A percentile compares a stretch with the other conserved stretches of the same genome.
Evolutionary conservation across 2,797 vertebrate species (phyloP).

Genomic region (Sparus aurata): DNA sequence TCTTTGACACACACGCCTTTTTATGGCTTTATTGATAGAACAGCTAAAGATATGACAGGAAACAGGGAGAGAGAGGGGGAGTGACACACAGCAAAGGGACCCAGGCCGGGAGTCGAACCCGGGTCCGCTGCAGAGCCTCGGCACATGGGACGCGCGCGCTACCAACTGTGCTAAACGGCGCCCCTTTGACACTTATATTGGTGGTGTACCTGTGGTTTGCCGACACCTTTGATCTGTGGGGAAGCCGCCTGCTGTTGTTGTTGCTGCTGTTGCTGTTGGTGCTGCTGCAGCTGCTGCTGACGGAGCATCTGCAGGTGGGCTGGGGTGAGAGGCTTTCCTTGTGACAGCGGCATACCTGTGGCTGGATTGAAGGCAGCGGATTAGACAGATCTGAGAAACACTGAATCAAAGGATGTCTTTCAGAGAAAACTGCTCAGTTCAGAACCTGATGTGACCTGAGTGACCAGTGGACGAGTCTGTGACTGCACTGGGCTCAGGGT

Average conservation of each 20-base stretch:
- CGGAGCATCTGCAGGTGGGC: constrained; percentile 90
- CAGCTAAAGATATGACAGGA: too few relatives aligned
- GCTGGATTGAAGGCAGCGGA: constrained; percentile 64
- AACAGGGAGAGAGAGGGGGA: too few relatives aligned
- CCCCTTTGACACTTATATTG: neutral
- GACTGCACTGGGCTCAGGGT: constrained; percentile 90
- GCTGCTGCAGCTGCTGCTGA: constrained; percentile 88
- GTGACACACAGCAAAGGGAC: too few relatives aligned
- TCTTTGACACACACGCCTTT: neutral
- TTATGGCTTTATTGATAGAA: too few relatives aligned
- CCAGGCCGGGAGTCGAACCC: too few relatives aligned
- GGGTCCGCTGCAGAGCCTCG: too few relatives aligned
- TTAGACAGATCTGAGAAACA: neutral
- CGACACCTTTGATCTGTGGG: constrained; percentile 90
- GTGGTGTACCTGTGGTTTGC: constrained; percentile 88
- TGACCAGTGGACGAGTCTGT: constrained; percentile 89
- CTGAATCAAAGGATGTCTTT: neutral
- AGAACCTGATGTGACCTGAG: constrained; percentile 89
- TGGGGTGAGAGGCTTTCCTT: constrained; percentile 85
- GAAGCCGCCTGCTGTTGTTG: constrained; percentile 87
- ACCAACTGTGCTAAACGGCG: too few relatives aligned
- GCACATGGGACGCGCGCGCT: too few relatives aligned
- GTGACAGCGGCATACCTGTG: constrained; percentile 85
- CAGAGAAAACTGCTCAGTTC: neutral
- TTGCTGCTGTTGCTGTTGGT: constrained; percentile 89